These are phyloP conservation scores for Sphinx pinastri DNA, from an alignment of 2,888 invertebrate genomes.

Conservation along the genomic window DNA sequence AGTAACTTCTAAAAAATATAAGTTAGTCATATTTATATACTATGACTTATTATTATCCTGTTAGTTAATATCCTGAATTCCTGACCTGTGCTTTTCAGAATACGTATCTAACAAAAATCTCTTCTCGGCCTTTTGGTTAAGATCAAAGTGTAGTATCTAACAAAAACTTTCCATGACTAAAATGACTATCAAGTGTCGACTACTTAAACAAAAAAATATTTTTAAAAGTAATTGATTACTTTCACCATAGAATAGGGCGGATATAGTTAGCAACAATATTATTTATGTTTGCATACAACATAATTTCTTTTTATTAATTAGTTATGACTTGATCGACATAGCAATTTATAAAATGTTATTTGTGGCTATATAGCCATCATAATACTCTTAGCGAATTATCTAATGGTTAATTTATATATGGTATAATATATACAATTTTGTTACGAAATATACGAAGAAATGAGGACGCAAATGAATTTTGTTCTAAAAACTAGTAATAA, in stretches of 20 bases:
- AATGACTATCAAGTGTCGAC: no score
- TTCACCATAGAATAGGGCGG: neutral
- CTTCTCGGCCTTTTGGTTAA: no score
- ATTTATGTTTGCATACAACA: neutral
- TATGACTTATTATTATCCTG: no score
- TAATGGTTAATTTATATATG: conserved; percentile 2
- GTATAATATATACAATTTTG: neutral
- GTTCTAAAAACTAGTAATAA: conserved; percentile 14
- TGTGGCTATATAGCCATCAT: neutral
- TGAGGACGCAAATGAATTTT: neutral
- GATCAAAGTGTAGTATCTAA: no score
- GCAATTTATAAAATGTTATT: neutral
- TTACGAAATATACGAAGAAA: conserved; percentile 8
- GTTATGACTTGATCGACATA: neutral
- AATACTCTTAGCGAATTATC: neutral
- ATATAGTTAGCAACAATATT: neutral
- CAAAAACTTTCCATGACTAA: no score
- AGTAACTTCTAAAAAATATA: no score
- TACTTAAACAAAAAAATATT: neutral
- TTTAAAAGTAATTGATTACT: neutral
- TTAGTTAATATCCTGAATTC: no score
- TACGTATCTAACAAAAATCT: no score
- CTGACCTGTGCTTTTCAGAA: no score
- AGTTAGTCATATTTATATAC: no score
- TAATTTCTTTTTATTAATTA: conserved; percentile 3